Conservation (phyloP, 2,797 vertebrate species). For the Erpetoichthys calabaricus region DNA sequence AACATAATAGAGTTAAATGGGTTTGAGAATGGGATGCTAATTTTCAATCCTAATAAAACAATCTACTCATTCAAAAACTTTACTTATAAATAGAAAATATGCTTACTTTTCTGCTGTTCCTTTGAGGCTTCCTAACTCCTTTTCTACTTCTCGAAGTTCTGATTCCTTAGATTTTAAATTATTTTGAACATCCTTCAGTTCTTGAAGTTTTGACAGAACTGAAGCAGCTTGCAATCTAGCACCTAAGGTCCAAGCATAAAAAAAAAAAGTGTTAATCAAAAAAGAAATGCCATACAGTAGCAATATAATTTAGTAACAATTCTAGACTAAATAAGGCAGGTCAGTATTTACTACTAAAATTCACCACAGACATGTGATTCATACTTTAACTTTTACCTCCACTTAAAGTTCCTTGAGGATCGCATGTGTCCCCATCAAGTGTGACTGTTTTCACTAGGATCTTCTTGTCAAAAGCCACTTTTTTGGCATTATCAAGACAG, state of each 20-base stretch:
- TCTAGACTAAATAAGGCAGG: no score
- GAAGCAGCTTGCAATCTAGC: slow-evolving; percentile 55
- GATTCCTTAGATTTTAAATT: slow-evolving; percentile 56
- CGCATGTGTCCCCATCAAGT: slow-evolving; percentile 78
- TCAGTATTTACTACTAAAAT: no score
- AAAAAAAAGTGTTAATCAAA: slow-evolving; percentile 9
- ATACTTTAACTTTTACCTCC: slow-evolving; percentile 57
- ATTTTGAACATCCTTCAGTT: slow-evolving; percentile 56
- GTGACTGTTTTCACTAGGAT: slow-evolving; percentile 83
- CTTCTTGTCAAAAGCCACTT: slow-evolving; percentile 78
- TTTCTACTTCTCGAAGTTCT: slow-evolving; percentile 51
- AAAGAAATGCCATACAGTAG: no score
- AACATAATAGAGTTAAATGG: no score
- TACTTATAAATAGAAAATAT: not conserved
- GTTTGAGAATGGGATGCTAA: no score
- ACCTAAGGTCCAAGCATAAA: slow-evolving; percentile 39
- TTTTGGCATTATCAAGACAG: slow-evolving; percentile 79
- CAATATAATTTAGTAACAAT: no score
- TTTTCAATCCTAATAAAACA: no score
- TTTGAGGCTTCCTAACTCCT: slow-evolving; percentile 57
- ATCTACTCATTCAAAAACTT: no score
- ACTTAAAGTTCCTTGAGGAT: slow-evolving; percentile 88
- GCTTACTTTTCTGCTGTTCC: slow-evolving; percentile 68
- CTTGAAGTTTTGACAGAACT: slow-evolving; percentile 67
- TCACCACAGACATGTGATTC: no score